phyloP scores from a whole-genome alignment of 1,140 invertebrate genomes.

The Zaprionus nigranus region DNA sequence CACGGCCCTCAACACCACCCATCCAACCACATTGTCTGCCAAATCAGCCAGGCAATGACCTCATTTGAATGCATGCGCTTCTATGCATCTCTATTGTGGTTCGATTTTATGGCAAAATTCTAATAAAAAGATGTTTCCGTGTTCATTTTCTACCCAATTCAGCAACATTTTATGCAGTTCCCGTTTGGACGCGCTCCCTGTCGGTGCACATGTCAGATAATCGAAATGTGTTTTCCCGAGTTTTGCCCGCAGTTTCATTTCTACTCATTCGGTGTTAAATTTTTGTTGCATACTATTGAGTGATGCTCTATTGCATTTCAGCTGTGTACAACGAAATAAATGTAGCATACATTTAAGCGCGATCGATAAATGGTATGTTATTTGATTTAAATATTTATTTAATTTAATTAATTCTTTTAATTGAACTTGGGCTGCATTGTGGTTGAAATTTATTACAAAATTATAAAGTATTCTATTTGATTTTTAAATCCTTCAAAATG shows the following conservation, averaged over 20 bases:
- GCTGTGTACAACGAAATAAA: background rate
- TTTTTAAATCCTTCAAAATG: too few species aligned
- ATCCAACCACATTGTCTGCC: conserved; percentile 26
- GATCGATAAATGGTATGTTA: background rate
- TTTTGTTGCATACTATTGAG: background rate
- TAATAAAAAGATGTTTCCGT: conserved; percentile 39
- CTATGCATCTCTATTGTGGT: conserved; percentile 30
- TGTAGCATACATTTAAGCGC: background rate
- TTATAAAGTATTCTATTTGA: too few species aligned
- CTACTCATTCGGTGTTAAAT: background rate
- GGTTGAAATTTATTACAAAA: background rate
- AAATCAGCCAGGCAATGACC: conserved; percentile 57
- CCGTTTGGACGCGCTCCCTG: conserved; percentile 10
- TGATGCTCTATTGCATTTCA: background rate
- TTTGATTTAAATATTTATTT: background rate
- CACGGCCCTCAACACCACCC: background rate
- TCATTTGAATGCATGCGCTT: conserved; percentile 50
- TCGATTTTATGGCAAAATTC: conserved; percentile 48
- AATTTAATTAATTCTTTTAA: background rate
- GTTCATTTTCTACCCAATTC: conserved; percentile 32
- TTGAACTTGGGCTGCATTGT: background rate
- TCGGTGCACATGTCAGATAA: conserved; percentile 9
- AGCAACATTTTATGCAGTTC: conserved; percentile 19
- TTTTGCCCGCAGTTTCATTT: background rate
- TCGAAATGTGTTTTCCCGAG: conserved; percentile 4